Evolutionary conservation across 2,113 vertebrate species (phyloP).

Genomic region (Benitochromis conjunctus): DNA sequence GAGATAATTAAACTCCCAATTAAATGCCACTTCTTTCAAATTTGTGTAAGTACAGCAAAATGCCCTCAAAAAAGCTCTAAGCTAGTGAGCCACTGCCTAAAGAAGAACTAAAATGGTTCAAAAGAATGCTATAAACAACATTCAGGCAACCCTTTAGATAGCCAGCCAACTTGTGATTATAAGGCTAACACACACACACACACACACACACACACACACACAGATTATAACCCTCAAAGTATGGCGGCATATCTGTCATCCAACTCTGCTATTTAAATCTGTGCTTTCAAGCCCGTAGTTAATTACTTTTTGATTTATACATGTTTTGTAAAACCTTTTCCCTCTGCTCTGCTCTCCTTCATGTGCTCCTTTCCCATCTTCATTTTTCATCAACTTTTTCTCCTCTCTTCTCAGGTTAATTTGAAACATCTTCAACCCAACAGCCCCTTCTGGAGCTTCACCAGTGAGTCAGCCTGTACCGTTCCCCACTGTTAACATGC

Average conservation of each 20-base stretch:
- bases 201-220: background rate
- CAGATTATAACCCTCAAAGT: constrained; percentile 37
- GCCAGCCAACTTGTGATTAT: constrained; percentile 48
- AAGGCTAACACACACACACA: constrained; percentile 8
- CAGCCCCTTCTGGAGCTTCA: constrained; percentile 65
- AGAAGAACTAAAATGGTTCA: background rate
- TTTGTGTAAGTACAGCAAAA: background rate
- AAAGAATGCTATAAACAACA: constrained; percentile 46
- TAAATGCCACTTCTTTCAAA: background rate
- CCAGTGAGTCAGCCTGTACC: constrained; percentile 21
- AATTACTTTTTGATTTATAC: constrained; percentile 35
- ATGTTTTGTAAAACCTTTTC: constrained; percentile 3
- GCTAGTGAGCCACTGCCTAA: background rate
- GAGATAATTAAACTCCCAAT: constrained; percentile 30
- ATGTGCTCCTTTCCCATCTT: background rate
- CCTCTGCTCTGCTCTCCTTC: background rate
- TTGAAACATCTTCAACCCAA: constrained; percentile 19
- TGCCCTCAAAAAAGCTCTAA: background rate
- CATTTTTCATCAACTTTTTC: background rate
- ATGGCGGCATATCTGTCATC: constrained; percentile 5
- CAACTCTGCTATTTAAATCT: constrained; percentile 35
- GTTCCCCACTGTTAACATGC: constrained; percentile 11
- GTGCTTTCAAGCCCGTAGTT: constrained; percentile 1
- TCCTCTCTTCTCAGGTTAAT: constrained; percentile 12
- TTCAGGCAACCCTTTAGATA: constrained; percentile 18